These are phyloP conservation scores for Neofelis nebulosa DNA, from an alignment of 2,113 vertebrate species.

Conservation along the genomic window DNA sequence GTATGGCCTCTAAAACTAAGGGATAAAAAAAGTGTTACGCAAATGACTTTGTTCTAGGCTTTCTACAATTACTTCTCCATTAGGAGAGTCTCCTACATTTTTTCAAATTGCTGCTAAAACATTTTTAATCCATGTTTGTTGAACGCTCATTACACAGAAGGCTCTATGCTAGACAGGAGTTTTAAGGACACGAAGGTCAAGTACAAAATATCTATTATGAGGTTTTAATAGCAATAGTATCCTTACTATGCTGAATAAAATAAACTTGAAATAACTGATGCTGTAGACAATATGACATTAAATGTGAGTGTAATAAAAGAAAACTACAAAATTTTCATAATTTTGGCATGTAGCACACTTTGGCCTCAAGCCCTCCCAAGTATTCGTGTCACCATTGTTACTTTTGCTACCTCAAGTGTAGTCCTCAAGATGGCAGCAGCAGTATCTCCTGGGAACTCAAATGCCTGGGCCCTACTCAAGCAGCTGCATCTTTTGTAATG, in stretches of 20 bases:
- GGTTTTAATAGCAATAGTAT: not conserved
- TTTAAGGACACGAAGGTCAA: not conserved
- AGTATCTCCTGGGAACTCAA: not conserved
- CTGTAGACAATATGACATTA: not conserved
- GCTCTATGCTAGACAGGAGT: not conserved
- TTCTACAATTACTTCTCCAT: not conserved
- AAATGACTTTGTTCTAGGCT: not conserved
- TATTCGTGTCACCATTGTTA: not conserved
- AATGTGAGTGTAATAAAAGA: not conserved
- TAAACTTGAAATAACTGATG: not conserved
- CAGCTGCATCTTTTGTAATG: not conserved
- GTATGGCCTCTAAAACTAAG: not conserved
- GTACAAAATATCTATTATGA: not conserved
- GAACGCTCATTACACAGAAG: not conserved
- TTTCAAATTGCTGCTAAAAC: not conserved
- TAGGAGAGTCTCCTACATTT: not conserved
- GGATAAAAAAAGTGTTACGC: not conserved
- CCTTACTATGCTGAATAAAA: not conserved
- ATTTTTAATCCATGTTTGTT: constrained; percentile 5
- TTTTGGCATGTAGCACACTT: not conserved
- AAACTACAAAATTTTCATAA: not conserved
- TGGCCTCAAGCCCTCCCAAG: not conserved
- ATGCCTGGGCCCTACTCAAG: not conserved
- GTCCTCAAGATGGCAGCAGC: not conserved
- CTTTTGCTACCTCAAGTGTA: not conserved